A percentile compares a stretch with the other conserved stretches of the same genome.
Evolutionary conservation across 1,140 invertebrate genomes (phyloP).

Genomic region (Aphelinus atriplicis): DNA sequence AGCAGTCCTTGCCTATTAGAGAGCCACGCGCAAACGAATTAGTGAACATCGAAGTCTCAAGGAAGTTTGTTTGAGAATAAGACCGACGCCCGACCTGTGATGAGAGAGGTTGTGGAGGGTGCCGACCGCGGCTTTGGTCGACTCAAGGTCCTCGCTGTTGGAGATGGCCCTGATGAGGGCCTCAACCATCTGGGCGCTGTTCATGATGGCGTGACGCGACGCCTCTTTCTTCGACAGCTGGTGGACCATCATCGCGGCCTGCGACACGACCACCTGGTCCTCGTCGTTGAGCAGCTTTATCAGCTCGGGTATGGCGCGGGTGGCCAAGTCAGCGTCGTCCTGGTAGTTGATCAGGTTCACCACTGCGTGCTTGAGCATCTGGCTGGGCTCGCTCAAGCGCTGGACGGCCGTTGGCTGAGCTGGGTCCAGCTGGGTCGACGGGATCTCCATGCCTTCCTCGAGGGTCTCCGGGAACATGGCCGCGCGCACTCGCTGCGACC

Average conservation of each 20-base stretch:
- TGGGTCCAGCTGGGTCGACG: slow-evolving; percentile 94
- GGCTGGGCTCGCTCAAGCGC: slow-evolving; percentile 92
- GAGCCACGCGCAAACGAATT: no score
- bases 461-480: slow-evolving; percentile 99
- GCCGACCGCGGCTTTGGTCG: slow-evolving; percentile 95
- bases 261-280: slow-evolving; percentile 97
- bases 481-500: slow-evolving; percentile 94
- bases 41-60: no score
- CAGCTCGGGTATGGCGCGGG: slow-evolving; percentile 96
- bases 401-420: slow-evolving; percentile 96
- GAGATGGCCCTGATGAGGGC: slow-evolving; percentile 94
- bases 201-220: slow-evolving; percentile 97
- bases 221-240: slow-evolving; percentile 99
- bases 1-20: slow-evolving; percentile 85
- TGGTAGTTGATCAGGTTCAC: slow-evolving; percentile 99
- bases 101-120: slow-evolving; percentile 98
- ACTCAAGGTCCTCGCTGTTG: slow-evolving; percentile 95
- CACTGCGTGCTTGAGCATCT: slow-evolving; percentile 97
- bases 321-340: slow-evolving; percentile 98
- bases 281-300: slow-evolving; percentile 97
- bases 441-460: slow-evolving; percentile 96
- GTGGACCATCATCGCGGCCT: slow-evolving; percentile 99
- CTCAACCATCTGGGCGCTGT: slow-evolving; percentile 96
- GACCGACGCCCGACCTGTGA: slow-evolving; percentile 65
- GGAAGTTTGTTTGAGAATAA: no score